phyloP scores from a whole-genome alignment of 35 echinoderm and acorn worm genomes.

The Apostichopus californicus region DNA sequence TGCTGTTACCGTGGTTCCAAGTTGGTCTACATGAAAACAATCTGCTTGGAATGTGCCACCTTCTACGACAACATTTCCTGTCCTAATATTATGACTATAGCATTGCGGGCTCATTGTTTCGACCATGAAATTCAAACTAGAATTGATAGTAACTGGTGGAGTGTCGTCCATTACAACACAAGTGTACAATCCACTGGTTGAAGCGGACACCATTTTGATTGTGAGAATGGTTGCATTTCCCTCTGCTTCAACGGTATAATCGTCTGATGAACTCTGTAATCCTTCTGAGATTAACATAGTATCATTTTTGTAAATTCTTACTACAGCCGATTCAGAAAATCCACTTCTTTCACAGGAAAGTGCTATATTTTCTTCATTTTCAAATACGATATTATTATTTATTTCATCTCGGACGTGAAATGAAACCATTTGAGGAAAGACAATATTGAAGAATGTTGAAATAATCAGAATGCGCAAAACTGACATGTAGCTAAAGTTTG shows the following conservation, averaged over 20 bases:
- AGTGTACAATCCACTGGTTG: neutral
- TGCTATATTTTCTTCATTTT: too few relatives aligned
- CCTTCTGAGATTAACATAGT: neutral
- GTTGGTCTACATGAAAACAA: neutral
- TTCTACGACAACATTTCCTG: too few relatives aligned
- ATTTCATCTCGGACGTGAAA: too few relatives aligned
- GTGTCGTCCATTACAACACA: slow-evolving; percentile 16
- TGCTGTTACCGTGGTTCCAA: neutral
- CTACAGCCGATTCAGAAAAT: too few relatives aligned
- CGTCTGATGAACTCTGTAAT: neutral
- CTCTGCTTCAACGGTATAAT: neutral
- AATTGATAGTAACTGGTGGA: neutral
- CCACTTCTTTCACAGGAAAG: too few relatives aligned
- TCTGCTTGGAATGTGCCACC: neutral
- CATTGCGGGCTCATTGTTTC: neutral
- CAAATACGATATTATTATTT: too few relatives aligned
- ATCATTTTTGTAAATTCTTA: too few relatives aligned
- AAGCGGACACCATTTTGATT: slow-evolving; percentile 17
- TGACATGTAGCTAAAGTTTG: too few relatives aligned
- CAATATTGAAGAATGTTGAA: too few relatives aligned
- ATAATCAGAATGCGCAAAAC: too few relatives aligned
- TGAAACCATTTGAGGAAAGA: too few relatives aligned
- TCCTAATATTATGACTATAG: neutral
- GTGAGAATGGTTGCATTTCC: neutral
- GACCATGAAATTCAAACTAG: neutral